phyloP scores from a whole-genome alignment of 2,113 vertebrate species.

The Spea bombifrons region DNA sequence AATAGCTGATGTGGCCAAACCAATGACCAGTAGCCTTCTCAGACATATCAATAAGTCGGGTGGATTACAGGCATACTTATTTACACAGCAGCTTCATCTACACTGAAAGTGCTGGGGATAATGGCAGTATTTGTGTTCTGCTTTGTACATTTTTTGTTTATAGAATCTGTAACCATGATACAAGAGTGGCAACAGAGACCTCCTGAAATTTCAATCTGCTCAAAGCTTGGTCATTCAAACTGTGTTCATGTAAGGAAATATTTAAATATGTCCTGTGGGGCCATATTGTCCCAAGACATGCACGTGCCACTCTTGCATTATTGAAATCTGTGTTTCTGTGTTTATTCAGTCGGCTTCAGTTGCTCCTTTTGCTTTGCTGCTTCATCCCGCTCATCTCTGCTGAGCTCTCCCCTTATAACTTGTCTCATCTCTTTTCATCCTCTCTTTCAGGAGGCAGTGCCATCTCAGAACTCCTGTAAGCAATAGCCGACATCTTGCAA shows the following conservation, averaged over 20 bases:
- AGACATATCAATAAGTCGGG: no score
- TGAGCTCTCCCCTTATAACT: constrained; percentile 44
- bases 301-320: neutral
- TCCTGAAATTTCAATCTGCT: neutral
- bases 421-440: constrained; percentile 33
- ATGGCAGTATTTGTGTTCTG: no score
- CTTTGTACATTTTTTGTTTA: no score
- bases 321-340: neutral
- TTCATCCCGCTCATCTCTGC: neutral
- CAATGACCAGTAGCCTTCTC: no score
- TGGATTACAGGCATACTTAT: no score
- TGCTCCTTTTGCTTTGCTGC: constrained; percentile 30
- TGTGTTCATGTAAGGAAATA: neutral
- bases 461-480: constrained; percentile 75
- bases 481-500: constrained; percentile 48
- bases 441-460: constrained; percentile 72
- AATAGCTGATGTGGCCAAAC: no score
- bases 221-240: neutral
- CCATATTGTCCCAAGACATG: no score
- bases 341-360: neutral
- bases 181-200: neutral
- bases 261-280: neutral
- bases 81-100: no score
- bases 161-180: neutral
- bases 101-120: no score